phyloP scores from a whole-genome alignment of 2,888 invertebrate genomes.

The Marasmarcha lunaedactyla region DNA sequence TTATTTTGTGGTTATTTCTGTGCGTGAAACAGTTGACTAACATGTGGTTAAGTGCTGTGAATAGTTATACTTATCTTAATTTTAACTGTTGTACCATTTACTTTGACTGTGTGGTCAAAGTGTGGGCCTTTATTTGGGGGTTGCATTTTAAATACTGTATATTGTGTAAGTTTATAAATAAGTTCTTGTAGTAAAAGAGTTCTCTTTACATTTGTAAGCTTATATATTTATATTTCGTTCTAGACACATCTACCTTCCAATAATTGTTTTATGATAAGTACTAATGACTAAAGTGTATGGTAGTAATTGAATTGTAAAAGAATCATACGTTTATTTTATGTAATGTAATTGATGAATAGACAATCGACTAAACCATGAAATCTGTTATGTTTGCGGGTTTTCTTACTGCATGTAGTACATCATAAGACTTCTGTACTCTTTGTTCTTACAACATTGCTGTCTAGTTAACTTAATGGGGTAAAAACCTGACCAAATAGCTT shows the following conservation, averaged over 20 bases:
- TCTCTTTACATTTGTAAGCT: conserved; percentile 66
- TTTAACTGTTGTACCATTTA: conserved; percentile 63
- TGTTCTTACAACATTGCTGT: conserved; percentile 6
- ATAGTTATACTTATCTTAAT: conserved; percentile 60
- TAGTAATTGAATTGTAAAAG: conserved; percentile 48
- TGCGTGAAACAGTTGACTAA: conserved; percentile 60
- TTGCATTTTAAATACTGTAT: conserved; percentile 64
- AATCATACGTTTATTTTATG: conserved; percentile 47
- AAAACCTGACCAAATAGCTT: conserved; percentile 14
- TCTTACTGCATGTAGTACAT: conserved; percentile 33
- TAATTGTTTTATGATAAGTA: conserved; percentile 64
- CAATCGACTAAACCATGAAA: conserved; percentile 55
- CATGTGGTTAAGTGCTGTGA: conserved; percentile 69
- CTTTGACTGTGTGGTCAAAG: conserved; percentile 47
- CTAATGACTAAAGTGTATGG: conserved; percentile 37
- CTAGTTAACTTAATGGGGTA: conserved; percentile 1
- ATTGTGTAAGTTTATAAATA: conserved; percentile 56
- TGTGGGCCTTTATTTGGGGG: conserved; percentile 44
- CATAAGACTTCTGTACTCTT: conserved; percentile 7
- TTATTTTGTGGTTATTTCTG: conserved; percentile 52
- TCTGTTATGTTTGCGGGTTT: conserved; percentile 41
- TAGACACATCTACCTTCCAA: conserved; percentile 52
- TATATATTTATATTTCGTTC: conserved; percentile 64
- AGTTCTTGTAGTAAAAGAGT: conserved; percentile 60
- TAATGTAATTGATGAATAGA: conserved; percentile 39